Base-by-base conservation (phyloP, 2,797 vertebrate genomes). In the Arnoldichthys spilopterus region DNA sequence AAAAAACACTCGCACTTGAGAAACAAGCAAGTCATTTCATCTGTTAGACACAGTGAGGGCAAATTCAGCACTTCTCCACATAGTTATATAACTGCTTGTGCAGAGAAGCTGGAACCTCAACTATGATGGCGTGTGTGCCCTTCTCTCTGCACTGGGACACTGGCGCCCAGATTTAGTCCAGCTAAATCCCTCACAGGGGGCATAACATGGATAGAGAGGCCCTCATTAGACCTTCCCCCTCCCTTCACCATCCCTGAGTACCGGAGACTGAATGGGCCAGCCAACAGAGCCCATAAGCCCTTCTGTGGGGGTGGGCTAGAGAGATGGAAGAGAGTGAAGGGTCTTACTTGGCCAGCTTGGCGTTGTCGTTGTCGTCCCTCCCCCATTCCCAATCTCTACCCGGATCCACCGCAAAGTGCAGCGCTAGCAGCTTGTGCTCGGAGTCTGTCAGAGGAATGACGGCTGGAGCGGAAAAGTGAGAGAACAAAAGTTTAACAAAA, bases 371-470 rank as follows among this genome's bases (percentile, higher is more conserved):
- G 94, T 98, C 97, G 26, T 99, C 97, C 87, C 96, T 97, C 67
- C 96, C 96, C 98, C 98, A 99, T 63, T 97, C 96, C 98, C 98
- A 99, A 92, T 96, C 96, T 82, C 96, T 95, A 82, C 98, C 97
- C 22, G 98, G 98, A 91, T 99, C 98, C 83, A 98, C 96, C 0
- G 98, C 98, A 80, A 99, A 99, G 93, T 99, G 98, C 91, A 99
- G 94, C 49, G 97, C 95, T 90, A 99, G 94, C 89, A 99, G 93
- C 93, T 96, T 98, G 95, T 99, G 98, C 92, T 98, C 97, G 0
- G 97, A 98, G 89, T 99, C 98, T 0, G 98, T 99, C 91, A 99
- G 92, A 63, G 98, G 98, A 90, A 99, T 98, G 89, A 99, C 95
- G 71, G 98, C 98, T 99, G 92, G 83, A 94, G 92, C 18, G 9